These are phyloP conservation scores for Chaenogobius annularis DNA, from an alignment of 2,113 vertebrate genomes.

Conservation along the genomic window DNA sequence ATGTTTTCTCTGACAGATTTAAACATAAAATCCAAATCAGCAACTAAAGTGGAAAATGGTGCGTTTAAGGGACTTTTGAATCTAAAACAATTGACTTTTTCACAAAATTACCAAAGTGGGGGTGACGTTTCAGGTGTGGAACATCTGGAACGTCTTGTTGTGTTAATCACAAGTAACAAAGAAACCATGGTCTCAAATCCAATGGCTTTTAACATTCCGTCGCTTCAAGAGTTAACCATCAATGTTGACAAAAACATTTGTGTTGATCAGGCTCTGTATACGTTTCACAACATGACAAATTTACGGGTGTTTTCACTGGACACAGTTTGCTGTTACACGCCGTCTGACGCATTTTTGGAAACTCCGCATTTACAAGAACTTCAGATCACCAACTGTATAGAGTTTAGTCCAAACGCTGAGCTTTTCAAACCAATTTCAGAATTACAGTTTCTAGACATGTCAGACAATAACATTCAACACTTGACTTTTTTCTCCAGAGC, in stretches of 20 bases:
- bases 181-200: neutral
- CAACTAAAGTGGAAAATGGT: neutral
- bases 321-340: neutral
- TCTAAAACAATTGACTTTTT: neutral
- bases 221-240: neutral
- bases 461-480: constrained; percentile 41
- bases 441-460: neutral
- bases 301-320: neutral
- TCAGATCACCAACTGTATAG: neutral
- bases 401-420: neutral
- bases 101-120: neutral
- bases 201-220: neutral
- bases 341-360: neutral
- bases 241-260: neutral
- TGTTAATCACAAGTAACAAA: neutral
- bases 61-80: neutral
- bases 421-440: neutral
- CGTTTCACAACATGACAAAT: neutral
- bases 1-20: neutral
- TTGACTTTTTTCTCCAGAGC: constrained; percentile 65
- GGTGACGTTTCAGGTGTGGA: neutral
- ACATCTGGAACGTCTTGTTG: neutral
- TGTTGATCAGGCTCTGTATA: neutral
- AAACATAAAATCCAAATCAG: neutral
- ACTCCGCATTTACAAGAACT: neutral